Percentiles rank a stretch among this genome's conserved stretches.
Conservation (phyloP, 2,113 vertebrate genomes). For the Ptilorrhoa leucosticta region DNA sequence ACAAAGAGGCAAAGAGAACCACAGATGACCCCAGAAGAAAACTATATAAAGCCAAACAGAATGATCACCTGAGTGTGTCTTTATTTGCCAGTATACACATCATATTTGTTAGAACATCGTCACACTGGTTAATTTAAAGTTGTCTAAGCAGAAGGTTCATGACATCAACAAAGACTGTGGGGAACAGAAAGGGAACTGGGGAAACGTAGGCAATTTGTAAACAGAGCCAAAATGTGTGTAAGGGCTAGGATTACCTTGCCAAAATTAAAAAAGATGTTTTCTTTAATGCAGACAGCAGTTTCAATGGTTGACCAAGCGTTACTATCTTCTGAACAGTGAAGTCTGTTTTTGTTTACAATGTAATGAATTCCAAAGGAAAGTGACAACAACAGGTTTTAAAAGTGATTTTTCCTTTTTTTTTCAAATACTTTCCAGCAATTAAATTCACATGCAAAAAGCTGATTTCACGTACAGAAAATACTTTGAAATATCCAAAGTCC, state of each 20-base stretch:
- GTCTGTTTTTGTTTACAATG: neutral
- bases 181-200: neutral
- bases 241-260: neutral
- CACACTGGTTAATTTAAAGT: neutral
- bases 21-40: neutral
- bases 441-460: constrained; percentile 39
- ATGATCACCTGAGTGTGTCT: constrained; percentile 36
- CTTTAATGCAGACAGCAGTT: neutral
- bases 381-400: neutral
- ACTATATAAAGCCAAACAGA: neutral
- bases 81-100: constrained; percentile 44
- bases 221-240: neutral
- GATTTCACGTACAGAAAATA: neutral
- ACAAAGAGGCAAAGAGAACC: neutral
- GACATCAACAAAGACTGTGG: neutral
- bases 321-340: neutral
- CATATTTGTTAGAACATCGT: neutral
- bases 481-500: constrained; percentile 8
- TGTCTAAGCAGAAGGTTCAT: constrained; percentile 12
- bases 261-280: neutral
- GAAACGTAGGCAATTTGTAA: neutral
- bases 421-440: neutral
- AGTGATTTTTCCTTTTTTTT: neutral
- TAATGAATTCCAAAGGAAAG: constrained; percentile 11
- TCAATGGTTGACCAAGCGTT: neutral